phyloP scores from a whole-genome alignment of 2,888 invertebrate species.

The Polymixis lichenea region DNA sequence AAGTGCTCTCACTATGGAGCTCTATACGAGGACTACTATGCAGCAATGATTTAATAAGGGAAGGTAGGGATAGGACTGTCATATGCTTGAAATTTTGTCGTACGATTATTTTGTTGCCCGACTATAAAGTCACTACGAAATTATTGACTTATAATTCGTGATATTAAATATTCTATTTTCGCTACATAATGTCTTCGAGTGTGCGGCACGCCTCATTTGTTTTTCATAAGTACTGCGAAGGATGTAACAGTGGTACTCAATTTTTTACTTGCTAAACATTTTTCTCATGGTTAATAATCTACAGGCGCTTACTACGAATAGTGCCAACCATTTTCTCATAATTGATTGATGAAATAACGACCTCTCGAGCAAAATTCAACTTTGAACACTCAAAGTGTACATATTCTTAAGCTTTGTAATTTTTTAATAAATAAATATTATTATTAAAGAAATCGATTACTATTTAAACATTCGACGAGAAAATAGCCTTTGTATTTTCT shows the following conservation, averaged over 20 bases:
- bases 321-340: not conserved
- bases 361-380: not conserved
- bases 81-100: not conserved
- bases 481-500: not conserved
- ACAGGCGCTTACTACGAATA: not conserved
- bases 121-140: not conserved
- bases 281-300: conserved; percentile 6
- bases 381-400: not conserved
- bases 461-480: not conserved
- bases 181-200: not conserved
- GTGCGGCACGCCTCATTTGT: not conserved
- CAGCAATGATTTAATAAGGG: conserved; percentile 68
- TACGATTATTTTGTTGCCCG: not conserved
- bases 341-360: not conserved
- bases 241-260: conserved; percentile 36
- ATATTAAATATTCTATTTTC: not conserved
- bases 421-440: no score
- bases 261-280: conserved; percentile 15
- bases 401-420: no score
- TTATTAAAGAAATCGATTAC: not conserved
- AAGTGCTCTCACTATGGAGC: conserved; percentile 95
- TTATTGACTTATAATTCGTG: not conserved
- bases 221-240: conserved; percentile 14
- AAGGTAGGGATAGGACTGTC: conserved; percentile 23
- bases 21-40: conserved; percentile 94